phyloP scores from a whole-genome alignment of 2,888 invertebrate species.

The Temnothorax unifasciatus region DNA sequence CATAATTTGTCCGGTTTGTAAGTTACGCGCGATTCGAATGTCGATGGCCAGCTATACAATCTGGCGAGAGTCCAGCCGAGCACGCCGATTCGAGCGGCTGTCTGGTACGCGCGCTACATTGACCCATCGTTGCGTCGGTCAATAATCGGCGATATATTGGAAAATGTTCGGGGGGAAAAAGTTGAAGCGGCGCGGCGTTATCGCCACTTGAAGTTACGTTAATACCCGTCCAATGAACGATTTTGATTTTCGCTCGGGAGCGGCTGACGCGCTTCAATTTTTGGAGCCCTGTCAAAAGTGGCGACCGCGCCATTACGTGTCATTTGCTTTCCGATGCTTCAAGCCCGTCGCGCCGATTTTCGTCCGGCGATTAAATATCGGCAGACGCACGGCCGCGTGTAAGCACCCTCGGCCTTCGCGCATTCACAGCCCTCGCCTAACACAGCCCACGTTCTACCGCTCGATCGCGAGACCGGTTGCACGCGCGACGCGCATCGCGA shows the following conservation, averaged over 20 bases:
- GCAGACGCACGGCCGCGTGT: background rate
- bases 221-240: conserved; percentile 35
- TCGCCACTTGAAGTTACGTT: conserved; percentile 51
- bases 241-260: conserved; percentile 31
- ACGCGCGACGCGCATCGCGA: conserved; percentile 10
- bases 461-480: conserved; percentile 23
- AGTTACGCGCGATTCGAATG: conserved; percentile 33
- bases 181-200: conserved; percentile 21
- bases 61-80: conserved; percentile 34
- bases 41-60: conserved; percentile 3
- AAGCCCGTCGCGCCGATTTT: conserved; percentile 7
- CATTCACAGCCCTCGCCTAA: background rate
- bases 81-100: background rate
- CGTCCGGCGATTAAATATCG: conserved; percentile 41
- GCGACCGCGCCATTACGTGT: conserved; percentile 41
- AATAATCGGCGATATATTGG: conserved; percentile 35
- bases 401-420: background rate
- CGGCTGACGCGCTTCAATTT: conserved; percentile 50
- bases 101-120: conserved; percentile 19
- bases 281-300: conserved; percentile 40
- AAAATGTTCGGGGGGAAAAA: conserved; percentile 48
- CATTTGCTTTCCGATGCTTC: conserved; percentile 47
- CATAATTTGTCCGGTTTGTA: conserved; percentile 28
- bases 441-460: background rate
- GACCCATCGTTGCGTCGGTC: conserved; percentile 10